Base-by-base conservation (phyloP, 2,113 vertebrate genomes). In the Pipa parva region DNA sequence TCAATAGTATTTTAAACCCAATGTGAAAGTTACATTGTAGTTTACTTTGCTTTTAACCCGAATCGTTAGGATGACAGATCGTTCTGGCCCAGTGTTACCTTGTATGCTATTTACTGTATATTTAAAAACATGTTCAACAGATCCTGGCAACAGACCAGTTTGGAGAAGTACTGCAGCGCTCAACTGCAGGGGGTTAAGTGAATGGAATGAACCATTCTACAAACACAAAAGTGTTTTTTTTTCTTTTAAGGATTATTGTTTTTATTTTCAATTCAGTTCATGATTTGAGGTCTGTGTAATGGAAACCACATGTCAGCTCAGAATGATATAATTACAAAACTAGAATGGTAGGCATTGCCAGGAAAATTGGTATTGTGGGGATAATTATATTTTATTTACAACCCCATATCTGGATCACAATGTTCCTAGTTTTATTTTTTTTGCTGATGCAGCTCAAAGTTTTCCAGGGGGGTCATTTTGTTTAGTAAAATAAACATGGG, bases 361-460 rank as follows among this genome's bases (percentile, higher is more conserved):
- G 87, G 86, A 84, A 88, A 85, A 79, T 72, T 85, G 85, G 86
- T 84, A 89, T 85, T 85, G 85, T 90, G 85, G 82, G 88, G 86
- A 83, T 86, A 91, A 89, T 91, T 89, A 90, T 84, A 85, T 81
- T 86, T 87, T 91, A 89, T 91, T 91, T 90, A 89, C 88, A 87
- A 88, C 88, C 85, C 83, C 85, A 81, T 86, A 86, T 83, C 82
- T 86, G 80, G 81, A 89, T 83, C 76, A 80, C 81, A 90, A 82
- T 78, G 83, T 86, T 88, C 81, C 78, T 83, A 84, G 84, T 81
- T 88, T 88, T 83, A 80, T n/a, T n/a, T n/a, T n/a, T n/a, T n/a
- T n/a, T 84, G 84, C 84, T 87, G 85, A 91, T 84, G 81, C 80
- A 76, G 73, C 18, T 49, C 7, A 36, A 22, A 29, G 29, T n/a